These are phyloP conservation scores for Spheniscus mendiculus DNA, from an alignment of 2,113 vertebrate genomes.

Conservation along the genomic window DNA sequence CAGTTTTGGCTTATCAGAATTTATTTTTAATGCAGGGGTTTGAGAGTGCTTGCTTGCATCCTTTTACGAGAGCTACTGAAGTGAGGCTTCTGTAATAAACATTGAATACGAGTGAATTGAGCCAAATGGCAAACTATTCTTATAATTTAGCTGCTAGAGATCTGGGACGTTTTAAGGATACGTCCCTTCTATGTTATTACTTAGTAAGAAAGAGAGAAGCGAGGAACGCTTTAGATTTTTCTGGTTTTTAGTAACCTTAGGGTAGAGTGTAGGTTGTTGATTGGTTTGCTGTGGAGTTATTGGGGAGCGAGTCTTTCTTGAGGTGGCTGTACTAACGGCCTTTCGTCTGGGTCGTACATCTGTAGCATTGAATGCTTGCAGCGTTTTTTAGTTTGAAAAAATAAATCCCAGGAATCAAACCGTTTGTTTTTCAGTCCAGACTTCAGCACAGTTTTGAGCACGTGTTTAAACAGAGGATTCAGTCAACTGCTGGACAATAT, in stretches of 20 bases:
- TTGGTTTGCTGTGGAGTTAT: background rate
- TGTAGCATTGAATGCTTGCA: background rate
- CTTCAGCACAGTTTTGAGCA: conserved; percentile 86
- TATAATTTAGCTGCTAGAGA: background rate
- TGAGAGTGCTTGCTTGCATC: background rate
- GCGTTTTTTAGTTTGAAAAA: background rate
- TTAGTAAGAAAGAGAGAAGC: background rate
- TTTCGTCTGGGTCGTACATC: background rate
- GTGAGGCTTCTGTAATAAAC: background rate
- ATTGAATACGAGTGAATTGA: background rate
- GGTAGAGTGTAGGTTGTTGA: background rate
- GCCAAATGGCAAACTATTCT: background rate
- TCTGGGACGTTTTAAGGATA: background rate
- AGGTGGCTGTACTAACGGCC: background rate
- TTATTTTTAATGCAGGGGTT: background rate
- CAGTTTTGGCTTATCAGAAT: background rate
- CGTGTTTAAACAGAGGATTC: conserved; percentile 91
- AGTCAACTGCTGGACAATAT: conserved; percentile 92
- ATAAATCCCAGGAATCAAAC: background rate
- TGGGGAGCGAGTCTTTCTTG: background rate
- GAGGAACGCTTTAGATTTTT: background rate
- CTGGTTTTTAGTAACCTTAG: background rate
- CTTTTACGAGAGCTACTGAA: background rate
- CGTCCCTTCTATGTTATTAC: background rate
- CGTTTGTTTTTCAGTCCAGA: conserved; percentile 80